Conservation (phyloP, 2,797 vertebrate species). For the Hydrocynus forskahlii region DNA sequence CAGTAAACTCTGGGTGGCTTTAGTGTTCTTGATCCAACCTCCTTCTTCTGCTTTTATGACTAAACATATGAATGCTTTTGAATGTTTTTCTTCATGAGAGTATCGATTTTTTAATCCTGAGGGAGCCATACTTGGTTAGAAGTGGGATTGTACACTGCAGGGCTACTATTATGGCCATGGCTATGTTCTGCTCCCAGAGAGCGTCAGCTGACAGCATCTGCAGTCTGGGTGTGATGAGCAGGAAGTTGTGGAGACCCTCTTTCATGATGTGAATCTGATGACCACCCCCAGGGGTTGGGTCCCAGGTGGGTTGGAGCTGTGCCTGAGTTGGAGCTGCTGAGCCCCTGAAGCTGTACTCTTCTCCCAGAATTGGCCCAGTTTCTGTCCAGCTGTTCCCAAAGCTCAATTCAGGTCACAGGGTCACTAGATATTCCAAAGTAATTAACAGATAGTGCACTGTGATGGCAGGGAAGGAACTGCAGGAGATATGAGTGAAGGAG, state of each 20-base stretch:
- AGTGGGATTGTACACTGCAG: neutral
- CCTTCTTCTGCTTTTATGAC: neutral
- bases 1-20: slow-evolving; percentile 30
- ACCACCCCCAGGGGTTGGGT: slow-evolving; percentile 50
- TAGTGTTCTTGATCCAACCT: neutral
- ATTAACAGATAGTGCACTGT: slow-evolving; percentile 6
- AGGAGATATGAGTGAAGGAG: neutral
- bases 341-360: slow-evolving; percentile 48
- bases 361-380: slow-evolving; percentile 46
- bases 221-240: slow-evolving; percentile 22
- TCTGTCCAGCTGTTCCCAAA: slow-evolving; percentile 52
- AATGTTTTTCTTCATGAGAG: neutral
- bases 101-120: neutral
- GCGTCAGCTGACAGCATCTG: neutral
- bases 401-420: slow-evolving; percentile 33
- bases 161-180: neutral
- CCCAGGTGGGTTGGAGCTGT: slow-evolving; percentile 47
- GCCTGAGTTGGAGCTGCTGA: slow-evolving; percentile 29
- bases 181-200: slow-evolving; percentile 1
- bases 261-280: slow-evolving; percentile 24
- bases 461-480: neutral
- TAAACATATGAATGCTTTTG: neutral
- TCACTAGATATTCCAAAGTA: slow-evolving; percentile 26
- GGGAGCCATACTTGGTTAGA: neutral
- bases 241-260: slow-evolving; percentile 10